A percentile compares a stretch with the other conserved stretches of the same genome.
Evolutionary conservation across 1,140 invertebrate species (phyloP).

Genomic region (Portunus trituberculatus): DNA sequence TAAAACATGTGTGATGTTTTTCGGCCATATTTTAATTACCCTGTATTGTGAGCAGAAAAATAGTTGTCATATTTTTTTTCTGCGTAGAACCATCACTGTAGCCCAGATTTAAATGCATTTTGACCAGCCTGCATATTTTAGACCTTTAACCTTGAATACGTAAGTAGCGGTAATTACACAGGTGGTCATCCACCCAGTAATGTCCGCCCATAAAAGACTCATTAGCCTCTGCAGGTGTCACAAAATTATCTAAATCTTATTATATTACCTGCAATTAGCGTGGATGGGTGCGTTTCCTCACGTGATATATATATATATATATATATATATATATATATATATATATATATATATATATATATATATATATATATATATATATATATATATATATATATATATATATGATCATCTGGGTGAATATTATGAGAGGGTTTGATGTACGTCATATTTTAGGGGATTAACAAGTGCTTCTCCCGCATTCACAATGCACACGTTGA

Average conservation of each 20-base stretch:
- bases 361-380: slow-evolving; percentile 43
- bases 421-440: too few species aligned
- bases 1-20: slow-evolving; percentile 2
- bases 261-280: neutral
- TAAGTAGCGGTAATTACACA: slow-evolving; percentile 23
- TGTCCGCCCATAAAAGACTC: slow-evolving; percentile 2
- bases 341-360: slow-evolving; percentile 43
- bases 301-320: neutral
- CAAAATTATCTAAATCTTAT: neutral
- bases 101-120: slow-evolving; percentile 22
- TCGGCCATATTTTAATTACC: neutral
- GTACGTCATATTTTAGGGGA: too few species aligned
- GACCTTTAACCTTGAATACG: slow-evolving; percentile 13
- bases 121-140: slow-evolving; percentile 2
- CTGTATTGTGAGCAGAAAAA: slow-evolving; percentile 12
- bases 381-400: slow-evolving; percentile 41
- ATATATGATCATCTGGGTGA: neutral
- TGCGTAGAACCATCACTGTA: neutral
- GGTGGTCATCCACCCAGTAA: slow-evolving; percentile 7
- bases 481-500: too few species aligned
- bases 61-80: slow-evolving; percentile 7
- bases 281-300: neutral
- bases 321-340: slow-evolving; percentile 41
- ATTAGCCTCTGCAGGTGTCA: neutral
- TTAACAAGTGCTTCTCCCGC: too few species aligned